Percentiles rank a stretch among this genome's conserved stretches.
Conservation (phyloP, 2,797 vertebrate genomes). For the Oryzias sinensis region DNA sequence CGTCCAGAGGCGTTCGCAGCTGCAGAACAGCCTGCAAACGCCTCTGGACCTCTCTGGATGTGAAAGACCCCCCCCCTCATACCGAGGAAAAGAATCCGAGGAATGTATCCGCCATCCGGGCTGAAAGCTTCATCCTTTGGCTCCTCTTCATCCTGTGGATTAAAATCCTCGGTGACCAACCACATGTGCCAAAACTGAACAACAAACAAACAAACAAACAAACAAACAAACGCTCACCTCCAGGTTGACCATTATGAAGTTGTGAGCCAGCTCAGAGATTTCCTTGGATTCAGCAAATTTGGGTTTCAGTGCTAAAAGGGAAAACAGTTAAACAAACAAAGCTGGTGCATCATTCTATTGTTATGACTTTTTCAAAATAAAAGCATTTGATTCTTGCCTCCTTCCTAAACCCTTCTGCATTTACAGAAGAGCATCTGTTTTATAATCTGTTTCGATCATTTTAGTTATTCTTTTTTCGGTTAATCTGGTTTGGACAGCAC, state of each 20-base stretch:
- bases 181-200: background rate
- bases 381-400: too few species aligned
- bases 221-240: constrained; percentile 80
- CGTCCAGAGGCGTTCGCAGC: too few species aligned
- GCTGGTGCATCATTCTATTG: too few species aligned
- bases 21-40: too few species aligned
- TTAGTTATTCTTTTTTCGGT: too few species aligned
- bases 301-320: constrained; percentile 88
- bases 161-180: background rate
- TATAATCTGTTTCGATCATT: too few species aligned
- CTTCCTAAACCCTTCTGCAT: too few species aligned
- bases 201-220: background rate
- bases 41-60: too few species aligned
- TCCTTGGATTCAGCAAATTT: constrained; percentile 97
- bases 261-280: constrained; percentile 96
- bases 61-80: constrained; percentile 26
- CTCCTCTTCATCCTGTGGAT: constrained; percentile 92
- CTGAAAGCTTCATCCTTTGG: constrained; percentile 91
- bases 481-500: too few species aligned
- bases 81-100: constrained; percentile 98
- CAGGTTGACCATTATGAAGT: constrained; percentile 97
- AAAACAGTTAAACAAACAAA: constrained; percentile 1
- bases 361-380: too few species aligned
- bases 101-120: constrained; percentile 97
- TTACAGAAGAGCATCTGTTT: too few species aligned